Evolutionary conservation across 2,888 invertebrate genomes (phyloP).

Genomic region (Patella pellucida): DNA sequence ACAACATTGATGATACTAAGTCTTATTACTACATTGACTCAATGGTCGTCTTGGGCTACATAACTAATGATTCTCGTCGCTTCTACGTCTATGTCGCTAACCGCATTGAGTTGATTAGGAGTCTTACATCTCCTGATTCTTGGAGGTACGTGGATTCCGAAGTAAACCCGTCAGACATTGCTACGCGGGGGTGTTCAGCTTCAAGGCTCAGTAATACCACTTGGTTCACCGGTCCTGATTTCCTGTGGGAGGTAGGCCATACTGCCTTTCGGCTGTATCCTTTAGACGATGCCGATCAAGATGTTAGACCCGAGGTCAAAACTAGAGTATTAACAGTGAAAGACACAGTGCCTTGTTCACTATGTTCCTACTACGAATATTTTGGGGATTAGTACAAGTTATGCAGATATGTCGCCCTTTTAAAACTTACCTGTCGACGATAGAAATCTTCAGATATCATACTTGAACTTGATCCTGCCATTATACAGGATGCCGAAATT

Average conservation of each 20-base stretch:
- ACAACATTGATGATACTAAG: neutral
- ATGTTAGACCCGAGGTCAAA: too few relatives aligned
- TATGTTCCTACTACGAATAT: too few relatives aligned
- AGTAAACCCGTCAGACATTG: slow-evolving; percentile 21
- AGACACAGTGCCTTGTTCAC: too few relatives aligned
- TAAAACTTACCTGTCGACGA: too few relatives aligned
- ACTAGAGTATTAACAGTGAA: too few relatives aligned
- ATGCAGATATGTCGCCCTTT: too few relatives aligned
- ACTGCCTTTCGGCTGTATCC: too few relatives aligned
- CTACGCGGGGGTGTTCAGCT: neutral
- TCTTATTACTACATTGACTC: slow-evolving; percentile 17
- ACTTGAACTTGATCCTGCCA: neutral
- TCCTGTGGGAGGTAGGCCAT: too few relatives aligned
- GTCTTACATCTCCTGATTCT: slow-evolving; percentile 1
- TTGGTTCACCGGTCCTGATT: neutral
- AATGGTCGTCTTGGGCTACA: slow-evolving; percentile 10
- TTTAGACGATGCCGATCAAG: too few relatives aligned
- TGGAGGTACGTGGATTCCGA: slow-evolving; percentile 13
- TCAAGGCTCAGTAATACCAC: neutral
- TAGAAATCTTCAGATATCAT: too few relatives aligned
- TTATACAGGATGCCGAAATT: neutral
- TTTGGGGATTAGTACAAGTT: too few relatives aligned
- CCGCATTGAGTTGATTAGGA: slow-evolving; percentile 13
- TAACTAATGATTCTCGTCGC: slow-evolving; percentile 4
- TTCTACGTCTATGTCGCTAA: slow-evolving; percentile 18